Evolutionary conservation across 2,113 vertebrate species (phyloP).

Genomic region (Ptilonorhynchus violaceus): DNA sequence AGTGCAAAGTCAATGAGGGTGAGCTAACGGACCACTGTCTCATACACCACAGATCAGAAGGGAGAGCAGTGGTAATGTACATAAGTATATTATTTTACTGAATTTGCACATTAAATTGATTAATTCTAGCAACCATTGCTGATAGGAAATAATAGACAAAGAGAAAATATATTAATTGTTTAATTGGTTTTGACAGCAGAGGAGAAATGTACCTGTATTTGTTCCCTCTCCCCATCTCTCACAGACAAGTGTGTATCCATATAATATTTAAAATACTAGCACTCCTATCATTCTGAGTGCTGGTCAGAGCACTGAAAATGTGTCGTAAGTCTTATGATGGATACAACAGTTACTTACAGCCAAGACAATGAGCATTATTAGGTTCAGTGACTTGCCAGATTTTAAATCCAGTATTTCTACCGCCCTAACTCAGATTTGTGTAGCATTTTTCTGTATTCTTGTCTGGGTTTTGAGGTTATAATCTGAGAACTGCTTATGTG

Average conservation of each 20-base stretch:
- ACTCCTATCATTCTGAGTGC: not conserved
- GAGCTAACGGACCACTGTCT: conserved; percentile 50
- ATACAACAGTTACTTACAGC: not conserved
- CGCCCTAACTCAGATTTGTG: not conserved
- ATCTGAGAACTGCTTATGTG: not conserved
- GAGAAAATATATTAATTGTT: not conserved
- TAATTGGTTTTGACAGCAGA: not conserved
- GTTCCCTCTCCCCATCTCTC: not conserved
- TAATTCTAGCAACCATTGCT: not conserved
- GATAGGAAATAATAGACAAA: not conserved
- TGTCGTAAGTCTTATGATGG: not conserved
- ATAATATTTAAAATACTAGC: not conserved
- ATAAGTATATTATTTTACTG: not conserved
- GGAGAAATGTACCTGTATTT: not conserved
- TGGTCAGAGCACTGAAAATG: not conserved
- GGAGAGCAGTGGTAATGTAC: conserved; percentile 12
- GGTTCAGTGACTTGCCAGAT: not conserved
- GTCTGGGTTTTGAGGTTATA: not conserved
- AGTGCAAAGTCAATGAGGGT: conserved; percentile 40
- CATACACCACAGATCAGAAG: conserved; percentile 58
- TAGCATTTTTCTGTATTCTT: not conserved
- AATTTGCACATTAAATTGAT: not conserved
- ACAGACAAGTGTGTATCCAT: not conserved
- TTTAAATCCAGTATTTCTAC: not conserved
- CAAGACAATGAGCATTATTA: not conserved